Evolutionary conservation across 2,797 vertebrate genomes (phyloP), one percentile per base, ranked within the genome.

Genomic region (Mastacembelus armatus): DNA sequence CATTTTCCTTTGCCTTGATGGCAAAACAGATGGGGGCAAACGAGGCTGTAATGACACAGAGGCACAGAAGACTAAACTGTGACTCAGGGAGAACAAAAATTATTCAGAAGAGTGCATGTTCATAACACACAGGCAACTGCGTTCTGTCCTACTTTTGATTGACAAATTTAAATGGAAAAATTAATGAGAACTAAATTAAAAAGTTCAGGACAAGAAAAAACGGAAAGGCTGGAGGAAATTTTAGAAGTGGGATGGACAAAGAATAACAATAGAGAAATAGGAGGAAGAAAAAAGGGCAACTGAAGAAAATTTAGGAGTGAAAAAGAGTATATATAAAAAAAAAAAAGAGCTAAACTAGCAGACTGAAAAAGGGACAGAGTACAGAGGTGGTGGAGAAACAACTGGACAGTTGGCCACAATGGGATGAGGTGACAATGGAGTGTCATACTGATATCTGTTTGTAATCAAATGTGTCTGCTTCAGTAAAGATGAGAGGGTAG

Each of bases 1-100:
- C 98, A 0, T 96, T 98, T 87, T 99, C 98, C 81, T 99, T 99
- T 67, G 95, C 94, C 80, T 94, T 96, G 87, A 99, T 99, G 27
- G 98, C 98, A 85, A 99, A 99, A 80, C 96, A 96, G 92, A 99
- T 99, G 10, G 98, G 98, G n/a, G 97, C 98, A 89, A 99, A 98
- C 0, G 96, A 96, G 27, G 93, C 98, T 99, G 89, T 7, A 40
- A 47, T 45, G 45, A 32, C 43, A 78, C 42, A 64, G 21, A 67
- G 38, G 43, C 22, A 71, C 9, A 64, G 2, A 15, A 22, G 27
- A 22, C 55, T 35, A 45, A 55, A 29, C 19, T 35, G 5, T 39
- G 26, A 57, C 47, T 76, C 27, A 27, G 19, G 26, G 1, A 24
- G 26, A 19, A n/a, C n/a, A 47, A 68, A 60, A 61, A 19, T 2